Base-by-base conservation (phyloP, 2,888 invertebrate genomes). In the Alloscopus bannaensis region DNA sequence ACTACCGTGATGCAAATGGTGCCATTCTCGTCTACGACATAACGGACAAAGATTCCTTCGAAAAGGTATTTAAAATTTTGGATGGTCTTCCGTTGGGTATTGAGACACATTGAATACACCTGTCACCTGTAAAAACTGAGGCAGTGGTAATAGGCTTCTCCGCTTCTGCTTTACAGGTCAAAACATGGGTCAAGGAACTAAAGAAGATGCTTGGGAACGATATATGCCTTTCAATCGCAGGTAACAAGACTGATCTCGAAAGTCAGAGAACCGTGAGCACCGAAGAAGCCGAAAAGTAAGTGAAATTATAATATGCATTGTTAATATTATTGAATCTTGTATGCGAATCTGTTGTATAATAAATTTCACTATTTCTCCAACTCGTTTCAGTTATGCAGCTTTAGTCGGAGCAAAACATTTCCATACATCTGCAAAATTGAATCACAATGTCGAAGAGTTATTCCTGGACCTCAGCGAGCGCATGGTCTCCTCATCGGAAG, bases 1-100 rank as follows among this genome's bases (percentile, higher is more conserved):
- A 99, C 89, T 99, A 99, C 88, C 90, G 99, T 83, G 96, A 96
- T 88, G 98, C 98, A 28, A 96, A 99, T 90, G 99, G 99, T 84
- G 99, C 99, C 69, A 93, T 99, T 86, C 91, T 99, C 84, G 98
- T 99, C 2, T 99, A 98, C 89, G 99, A 99, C 88, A 97, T 99
- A 81, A 98, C 99, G 18, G 98, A 99, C 90, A 94, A 95, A 89
- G 95, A 97, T 88, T 97, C 98, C 0, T 98, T 99, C 89, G 93
- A 93, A 87, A 98, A 97, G 91, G 98, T 94, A 89, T 86, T 55
- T 70, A 45, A 13, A 45, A 45, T 24, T 4, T n/a, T n/a, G 45
- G 36, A 26, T 45, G 42, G 11, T 40, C 42, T 36, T 3, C 16
- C 64, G 50, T 73, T 50, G 55, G n/a, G n/a, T n/a, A n/a, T n/a